Base-by-base conservation (phyloP, 1,140 invertebrate species). In the Anastatus disparis region DNA sequence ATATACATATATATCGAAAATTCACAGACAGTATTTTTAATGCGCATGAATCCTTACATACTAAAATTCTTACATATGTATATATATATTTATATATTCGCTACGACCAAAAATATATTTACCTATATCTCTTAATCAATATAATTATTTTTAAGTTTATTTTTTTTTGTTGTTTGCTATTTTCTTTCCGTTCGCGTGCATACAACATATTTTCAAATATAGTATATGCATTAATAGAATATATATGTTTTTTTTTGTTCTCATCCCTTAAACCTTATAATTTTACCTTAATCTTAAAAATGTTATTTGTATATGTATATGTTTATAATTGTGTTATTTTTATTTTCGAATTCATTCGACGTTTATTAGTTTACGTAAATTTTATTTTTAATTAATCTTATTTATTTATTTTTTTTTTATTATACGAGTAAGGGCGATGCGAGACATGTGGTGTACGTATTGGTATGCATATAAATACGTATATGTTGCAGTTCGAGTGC, bases 71-170 rank as follows among this genome's bases (percentile, higher is more conserved):
- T 66, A 61, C 27, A 59, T 24, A 48, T 61, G 29, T 61, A 69
- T 78, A 75, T 64, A 46, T 68, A 55, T 74, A n/a, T n/a, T n/a
- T n/a, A n/a, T 70, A 70, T 38, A 40, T 42, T 73, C 22, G 71
- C 72, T 73, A 75, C 62, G 68, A 72, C 72, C 70, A 76, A 78
- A 78, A 78, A 78, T 76, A 78, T 78, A 78, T 78, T 70, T 75
- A 67, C 48, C 56, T 73, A 65, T 65, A 22, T 72, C 53, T 73
- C 73, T 77, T 73, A 61, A 38, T 26, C 27, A 46, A 68, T 68
- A 68, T 61, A 50, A 50, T 59, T 68, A 55, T 66, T n/a, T n/a
- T n/a, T n/a, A n/a, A n/a, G 20, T 44, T 29, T 50, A 52, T 27
- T 6, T 59, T 52, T 66, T 42, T 59, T 26, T 44, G 12, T 44